phyloP scores from a whole-genome alignment of 2,888 invertebrate species.

The Gasteruption jaculator region DNA sequence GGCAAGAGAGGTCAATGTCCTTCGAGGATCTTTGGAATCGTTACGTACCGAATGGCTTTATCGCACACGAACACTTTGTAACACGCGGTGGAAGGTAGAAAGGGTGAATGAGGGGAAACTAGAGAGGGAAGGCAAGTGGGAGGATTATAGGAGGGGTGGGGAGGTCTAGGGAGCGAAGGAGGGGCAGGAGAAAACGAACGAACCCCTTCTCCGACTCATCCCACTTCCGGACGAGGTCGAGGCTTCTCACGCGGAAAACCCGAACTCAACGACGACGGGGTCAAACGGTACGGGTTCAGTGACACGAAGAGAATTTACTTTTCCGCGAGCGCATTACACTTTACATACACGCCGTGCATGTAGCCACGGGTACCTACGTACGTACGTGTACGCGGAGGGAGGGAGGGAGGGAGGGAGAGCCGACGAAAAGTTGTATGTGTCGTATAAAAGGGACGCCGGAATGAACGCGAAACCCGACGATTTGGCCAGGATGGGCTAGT shows the following conservation, averaged over 20 bases:
- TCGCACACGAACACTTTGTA: constrained; percentile 12
- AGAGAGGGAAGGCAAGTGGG: constrained; percentile 16
- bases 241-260: constrained; percentile 44
- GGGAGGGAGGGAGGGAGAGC: constrained; percentile 14
- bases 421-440: too few species aligned
- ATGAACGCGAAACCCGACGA: constrained; percentile 11
- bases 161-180: constrained; percentile 9
- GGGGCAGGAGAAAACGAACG: constrained; percentile 15
- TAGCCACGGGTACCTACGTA: not conserved
- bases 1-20: constrained; percentile 19
- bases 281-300: constrained; percentile 46
- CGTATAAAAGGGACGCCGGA: constrained; percentile 8
- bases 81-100: constrained; percentile 14
- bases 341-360: constrained; percentile 1
- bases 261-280: constrained; percentile 46
- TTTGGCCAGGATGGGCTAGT: constrained; percentile 7
- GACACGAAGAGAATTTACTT: constrained; percentile 46
- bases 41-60: too few species aligned
- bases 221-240: constrained; percentile 41
- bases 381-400: constrained; percentile 4
- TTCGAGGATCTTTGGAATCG: too few species aligned
- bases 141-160: constrained; percentile 4
- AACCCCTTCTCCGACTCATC: constrained; percentile 20
- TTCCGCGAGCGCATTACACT: constrained; percentile 32
- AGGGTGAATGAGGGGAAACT: constrained; percentile 13